Percentiles rank a stretch among this genome's conserved stretches.
Conservation (phyloP, 2,888 invertebrate species). For the Eristalis arbustorum region DNA sequence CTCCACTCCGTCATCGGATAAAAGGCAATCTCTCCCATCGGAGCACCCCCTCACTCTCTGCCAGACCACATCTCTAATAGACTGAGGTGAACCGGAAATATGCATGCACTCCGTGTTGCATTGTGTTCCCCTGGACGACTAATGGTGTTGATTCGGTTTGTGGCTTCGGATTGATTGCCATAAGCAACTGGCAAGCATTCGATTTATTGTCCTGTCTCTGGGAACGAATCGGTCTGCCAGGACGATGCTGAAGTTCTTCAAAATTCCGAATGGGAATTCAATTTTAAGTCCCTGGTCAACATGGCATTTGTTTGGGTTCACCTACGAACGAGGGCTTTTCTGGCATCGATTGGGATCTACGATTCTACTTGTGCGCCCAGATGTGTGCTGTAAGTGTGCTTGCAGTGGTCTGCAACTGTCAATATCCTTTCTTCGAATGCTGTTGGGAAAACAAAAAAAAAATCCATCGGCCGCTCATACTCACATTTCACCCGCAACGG, state of each 20-base stretch:
- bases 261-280: neutral
- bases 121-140: neutral
- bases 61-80: neutral
- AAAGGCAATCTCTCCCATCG: no score
- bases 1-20: no score
- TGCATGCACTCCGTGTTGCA: no score
- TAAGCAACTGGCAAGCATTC: neutral
- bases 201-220: neutral
- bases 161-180: neutral
- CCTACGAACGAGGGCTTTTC: neutral
- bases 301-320: neutral
- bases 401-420: no score
- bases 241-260: neutral
- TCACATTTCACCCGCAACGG: constrained; percentile 93
- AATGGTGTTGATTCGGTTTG: neutral
- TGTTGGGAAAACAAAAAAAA: no score
- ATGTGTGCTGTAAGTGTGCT: no score
- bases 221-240: neutral
- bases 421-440: no score
- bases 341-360: neutral
- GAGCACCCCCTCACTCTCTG: no score
- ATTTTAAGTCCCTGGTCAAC: neutral
- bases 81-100: neutral
- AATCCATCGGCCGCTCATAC: constrained; percentile 77
- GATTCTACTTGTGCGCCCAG: no score